Conservation (phyloP, 2,113 vertebrate genomes). For the Corythornis vintsioides region DNA sequence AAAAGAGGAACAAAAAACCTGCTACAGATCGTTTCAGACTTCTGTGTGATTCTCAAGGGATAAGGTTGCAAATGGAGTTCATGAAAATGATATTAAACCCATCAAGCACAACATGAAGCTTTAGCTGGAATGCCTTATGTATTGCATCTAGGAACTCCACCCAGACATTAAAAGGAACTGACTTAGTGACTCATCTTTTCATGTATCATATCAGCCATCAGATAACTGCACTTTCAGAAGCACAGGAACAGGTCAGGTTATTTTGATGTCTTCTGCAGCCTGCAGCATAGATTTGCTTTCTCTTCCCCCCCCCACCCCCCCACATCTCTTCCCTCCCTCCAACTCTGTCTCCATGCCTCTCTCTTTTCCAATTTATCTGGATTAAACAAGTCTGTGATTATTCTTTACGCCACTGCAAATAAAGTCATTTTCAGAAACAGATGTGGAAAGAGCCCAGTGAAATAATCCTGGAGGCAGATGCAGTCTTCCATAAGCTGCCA, state of each 20-base stretch:
- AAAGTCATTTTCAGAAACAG: conserved; percentile 75
- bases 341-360: conserved; percentile 18
- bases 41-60: background rate
- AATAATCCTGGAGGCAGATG: conserved; percentile 73
- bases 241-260: background rate
- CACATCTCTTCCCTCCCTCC: background rate
- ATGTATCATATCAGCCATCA: background rate
- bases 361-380: conserved; percentile 59
- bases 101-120: background rate
- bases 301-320: background rate
- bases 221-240: conserved; percentile 32
- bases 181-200: conserved; percentile 37
- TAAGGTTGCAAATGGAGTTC: background rate
- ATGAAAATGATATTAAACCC: conserved; percentile 30
- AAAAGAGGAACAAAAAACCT: background rate
- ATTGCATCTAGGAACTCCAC: background rate
- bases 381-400: conserved; percentile 71
- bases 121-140: background rate
- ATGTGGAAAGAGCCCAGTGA: conserved; percentile 60
- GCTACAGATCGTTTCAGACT: background rate
- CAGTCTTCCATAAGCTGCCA: conserved; percentile 64
- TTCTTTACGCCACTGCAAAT: conserved; percentile 72
- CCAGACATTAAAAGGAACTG: conserved; percentile 5
- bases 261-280: conserved; percentile 30
- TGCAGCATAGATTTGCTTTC: background rate